Evolutionary conservation across 2,113 vertebrate genomes (phyloP).

Genomic region (Pandion haliaetus): DNA sequence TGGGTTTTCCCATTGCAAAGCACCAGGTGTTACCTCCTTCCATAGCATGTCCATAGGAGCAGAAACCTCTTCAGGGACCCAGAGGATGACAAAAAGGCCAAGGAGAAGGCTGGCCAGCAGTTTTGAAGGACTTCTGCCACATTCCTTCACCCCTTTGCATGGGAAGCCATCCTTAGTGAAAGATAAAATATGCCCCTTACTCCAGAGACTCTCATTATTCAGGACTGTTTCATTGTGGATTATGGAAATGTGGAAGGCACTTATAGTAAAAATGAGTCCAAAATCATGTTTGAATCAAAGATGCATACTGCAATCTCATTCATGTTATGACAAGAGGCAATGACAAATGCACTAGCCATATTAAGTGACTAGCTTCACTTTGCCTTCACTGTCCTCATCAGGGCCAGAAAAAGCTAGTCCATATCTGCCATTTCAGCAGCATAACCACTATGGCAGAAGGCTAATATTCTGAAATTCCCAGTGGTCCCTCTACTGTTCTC

Average conservation of each 20-base stretch:
- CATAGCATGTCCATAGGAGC: neutral
- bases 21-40: neutral
- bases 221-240: neutral
- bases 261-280: neutral
- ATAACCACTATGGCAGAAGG: neutral
- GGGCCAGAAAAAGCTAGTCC: neutral
- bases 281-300: neutral
- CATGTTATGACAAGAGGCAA: neutral
- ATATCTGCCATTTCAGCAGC: neutral
- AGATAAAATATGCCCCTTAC: neutral
- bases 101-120: neutral
- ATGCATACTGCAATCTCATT: neutral
- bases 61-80: neutral
- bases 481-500: neutral
- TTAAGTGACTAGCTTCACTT: neutral
- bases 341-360: neutral
- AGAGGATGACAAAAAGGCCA: neutral
- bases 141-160: neutral
- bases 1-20: neutral
- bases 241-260: neutral
- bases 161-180: neutral
- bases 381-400: rapidly evolving
- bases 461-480: neutral
- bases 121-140: neutral
- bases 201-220: neutral